Conservation (phyloP, 2,113 vertebrate species). For the Pterocles burchelli region DNA sequence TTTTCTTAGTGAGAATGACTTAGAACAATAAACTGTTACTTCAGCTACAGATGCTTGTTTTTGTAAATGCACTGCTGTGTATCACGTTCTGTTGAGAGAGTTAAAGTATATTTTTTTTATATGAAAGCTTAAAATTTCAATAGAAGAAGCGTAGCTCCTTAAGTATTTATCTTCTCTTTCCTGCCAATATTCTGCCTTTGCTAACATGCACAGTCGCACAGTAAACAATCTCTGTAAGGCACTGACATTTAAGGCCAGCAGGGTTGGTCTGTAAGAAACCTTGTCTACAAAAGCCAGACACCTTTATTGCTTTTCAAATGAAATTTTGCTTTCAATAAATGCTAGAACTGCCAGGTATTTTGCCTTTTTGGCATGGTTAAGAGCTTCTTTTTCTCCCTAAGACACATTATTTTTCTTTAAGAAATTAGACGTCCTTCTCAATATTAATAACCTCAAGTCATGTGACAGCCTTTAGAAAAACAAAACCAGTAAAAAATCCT, state of each 20-base stretch:
- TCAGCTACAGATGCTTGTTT: background rate
- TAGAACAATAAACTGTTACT: background rate
- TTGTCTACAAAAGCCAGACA: background rate
- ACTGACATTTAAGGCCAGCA: background rate
- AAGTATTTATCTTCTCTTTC: background rate
- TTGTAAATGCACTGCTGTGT: background rate
- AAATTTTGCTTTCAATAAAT: background rate
- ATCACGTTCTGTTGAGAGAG: background rate
- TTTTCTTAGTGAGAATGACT: background rate
- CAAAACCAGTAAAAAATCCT: background rate
- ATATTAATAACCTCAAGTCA: background rate
- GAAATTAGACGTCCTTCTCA: background rate
- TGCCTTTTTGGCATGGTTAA: background rate
- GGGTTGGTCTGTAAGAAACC: background rate
- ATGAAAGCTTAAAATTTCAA: background rate
- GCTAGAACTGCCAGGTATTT: background rate
- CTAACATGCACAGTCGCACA: background rate
- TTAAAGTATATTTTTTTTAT: background rate
- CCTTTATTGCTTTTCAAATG: background rate
- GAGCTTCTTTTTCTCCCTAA: background rate
- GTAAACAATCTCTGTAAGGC: background rate
- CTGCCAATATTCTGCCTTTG: background rate
- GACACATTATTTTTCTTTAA: background rate
- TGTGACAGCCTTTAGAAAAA: background rate
- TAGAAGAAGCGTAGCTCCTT: background rate